These are phyloP conservation scores for Drosophila lacicola DNA, from an alignment of 2,888 invertebrate genomes.

Conservation along the genomic window DNA sequence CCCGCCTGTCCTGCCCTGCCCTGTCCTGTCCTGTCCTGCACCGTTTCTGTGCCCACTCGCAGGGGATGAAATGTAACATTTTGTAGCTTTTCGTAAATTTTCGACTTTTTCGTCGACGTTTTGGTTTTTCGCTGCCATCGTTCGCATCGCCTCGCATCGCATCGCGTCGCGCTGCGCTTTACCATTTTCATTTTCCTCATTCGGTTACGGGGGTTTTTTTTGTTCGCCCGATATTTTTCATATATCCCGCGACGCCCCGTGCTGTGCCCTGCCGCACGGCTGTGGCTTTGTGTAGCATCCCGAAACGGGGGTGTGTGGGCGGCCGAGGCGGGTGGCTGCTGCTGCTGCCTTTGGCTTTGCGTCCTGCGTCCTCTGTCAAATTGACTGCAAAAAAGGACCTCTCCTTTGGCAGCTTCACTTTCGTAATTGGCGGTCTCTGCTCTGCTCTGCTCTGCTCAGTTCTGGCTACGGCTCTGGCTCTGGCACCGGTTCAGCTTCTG, in stretches of 20 bases:
- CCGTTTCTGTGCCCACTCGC: conserved; percentile 37
- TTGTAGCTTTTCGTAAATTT: conserved; percentile 82
- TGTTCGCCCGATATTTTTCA: conserved; percentile 26
- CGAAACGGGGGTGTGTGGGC: conserved; percentile 29
- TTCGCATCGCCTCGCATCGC: conserved; percentile 27
- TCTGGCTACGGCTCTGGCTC: conserved; percentile 25
- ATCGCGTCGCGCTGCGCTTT: conserved; percentile 35
- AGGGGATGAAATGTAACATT: conserved; percentile 80
- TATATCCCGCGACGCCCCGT: conserved; percentile 4
- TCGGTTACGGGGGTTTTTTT: conserved; percentile 40
- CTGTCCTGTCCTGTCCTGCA: conserved; percentile 11
- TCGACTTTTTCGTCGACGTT: conserved; percentile 77
- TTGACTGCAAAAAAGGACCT: conserved; percentile 83
- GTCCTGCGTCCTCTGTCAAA: conserved; percentile 70
- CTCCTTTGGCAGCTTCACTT: conserved; percentile 82
- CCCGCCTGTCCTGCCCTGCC: conserved; percentile 53
- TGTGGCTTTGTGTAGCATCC: conserved; percentile 52
- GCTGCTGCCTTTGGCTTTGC: conserved; percentile 82
- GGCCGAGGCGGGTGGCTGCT: conserved; percentile 37
- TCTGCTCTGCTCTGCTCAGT: conserved; percentile 48
- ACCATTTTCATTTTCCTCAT: conserved; percentile 57
- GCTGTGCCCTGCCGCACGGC: conserved; percentile 21
- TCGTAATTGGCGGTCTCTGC: conserved; percentile 83
- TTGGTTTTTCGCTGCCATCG: conserved; percentile 59
- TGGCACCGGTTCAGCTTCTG: conserved; percentile 19